Evolutionary conservation across 2,113 vertebrate species (phyloP).

Genomic region (Pangasianodon hypophthalmus): DNA sequence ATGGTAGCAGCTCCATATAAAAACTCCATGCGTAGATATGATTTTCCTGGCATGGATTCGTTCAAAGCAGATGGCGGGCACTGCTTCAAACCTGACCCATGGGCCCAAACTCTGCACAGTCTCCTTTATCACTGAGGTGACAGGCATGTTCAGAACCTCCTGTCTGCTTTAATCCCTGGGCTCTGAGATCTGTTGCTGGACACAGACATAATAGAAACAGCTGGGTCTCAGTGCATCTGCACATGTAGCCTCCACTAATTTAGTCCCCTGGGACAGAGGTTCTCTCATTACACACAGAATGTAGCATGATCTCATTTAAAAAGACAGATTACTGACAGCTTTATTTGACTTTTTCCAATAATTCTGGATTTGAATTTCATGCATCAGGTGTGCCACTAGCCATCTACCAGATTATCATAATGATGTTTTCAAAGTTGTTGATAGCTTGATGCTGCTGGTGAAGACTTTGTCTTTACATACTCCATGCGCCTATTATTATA

Average conservation of each 20-base stretch:
- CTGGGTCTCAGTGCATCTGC: conserved; percentile 7
- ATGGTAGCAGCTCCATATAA: conserved; percentile 13
- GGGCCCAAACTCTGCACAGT: background rate
- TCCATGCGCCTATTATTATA: too few relatives aligned
- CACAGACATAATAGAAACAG: conserved; percentile 19
- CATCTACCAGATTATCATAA: conserved; percentile 50
- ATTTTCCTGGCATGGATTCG: conserved; percentile 58
- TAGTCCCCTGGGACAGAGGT: background rate
- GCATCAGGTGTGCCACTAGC: background rate
- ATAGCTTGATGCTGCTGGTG: background rate
- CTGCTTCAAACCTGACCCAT: conserved; percentile 39
- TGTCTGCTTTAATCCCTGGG: background rate
- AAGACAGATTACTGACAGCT: conserved; percentile 18
- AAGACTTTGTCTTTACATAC: background rate
- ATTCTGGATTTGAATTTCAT: background rate
- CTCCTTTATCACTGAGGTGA: conserved; percentile 31
- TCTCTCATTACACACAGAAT: background rate
- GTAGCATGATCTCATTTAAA: background rate
- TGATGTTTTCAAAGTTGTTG: background rate
- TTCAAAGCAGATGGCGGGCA: conserved; percentile 69
- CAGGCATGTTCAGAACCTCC: conserved; percentile 34
- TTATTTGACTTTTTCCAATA: background rate
- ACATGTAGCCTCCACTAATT: background rate
- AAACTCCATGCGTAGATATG: background rate
- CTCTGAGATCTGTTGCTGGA: background rate